These are phyloP conservation scores for Thalassophryne amazonica DNA, from an alignment of 2,797 vertebrate species.

Conservation along the genomic window DNA sequence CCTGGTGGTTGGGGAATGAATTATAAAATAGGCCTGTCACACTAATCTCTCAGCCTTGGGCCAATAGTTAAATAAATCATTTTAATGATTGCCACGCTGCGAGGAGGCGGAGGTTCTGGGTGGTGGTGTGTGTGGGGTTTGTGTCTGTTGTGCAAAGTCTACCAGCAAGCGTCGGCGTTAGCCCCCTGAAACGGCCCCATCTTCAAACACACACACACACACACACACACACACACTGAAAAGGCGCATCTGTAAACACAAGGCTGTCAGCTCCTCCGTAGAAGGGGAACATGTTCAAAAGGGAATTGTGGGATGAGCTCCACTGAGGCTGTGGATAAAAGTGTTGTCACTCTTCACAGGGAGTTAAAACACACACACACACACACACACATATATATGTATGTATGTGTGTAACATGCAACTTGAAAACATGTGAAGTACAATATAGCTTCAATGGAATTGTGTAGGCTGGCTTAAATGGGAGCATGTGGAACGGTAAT, in stretches of 20 bases:
- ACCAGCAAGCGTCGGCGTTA: slow-evolving; percentile 45
- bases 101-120: slow-evolving; percentile 50
- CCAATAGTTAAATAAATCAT: slow-evolving; percentile 81
- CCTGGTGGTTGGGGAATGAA: slow-evolving; percentile 73
- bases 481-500: slow-evolving; percentile 53
- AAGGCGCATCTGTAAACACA: slow-evolving; percentile 28
- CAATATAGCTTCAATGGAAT: slow-evolving; percentile 31
- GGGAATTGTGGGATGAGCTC: slow-evolving; percentile 43
- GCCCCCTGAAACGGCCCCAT: slow-evolving; percentile 27
- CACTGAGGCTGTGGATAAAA: slow-evolving; percentile 54
- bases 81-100: slow-evolving; percentile 73
- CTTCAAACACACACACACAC: slow-evolving; percentile 46
- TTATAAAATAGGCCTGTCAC: slow-evolving; percentile 80
- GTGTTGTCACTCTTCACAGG: slow-evolving; percentile 41
- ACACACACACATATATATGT: too few relatives aligned
- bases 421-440: slow-evolving; percentile 38
- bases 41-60: slow-evolving; percentile 75
- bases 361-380: too few relatives aligned
- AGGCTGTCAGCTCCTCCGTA: slow-evolving; percentile 45
- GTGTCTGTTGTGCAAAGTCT: slow-evolving; percentile 48
- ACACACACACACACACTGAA: slow-evolving; percentile 54
- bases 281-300: slow-evolving; percentile 42
- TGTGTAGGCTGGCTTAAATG: slow-evolving; percentile 43
- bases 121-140: slow-evolving; percentile 49
- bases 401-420: not conserved